A percentile compares a stretch with the other conserved stretches of the same genome.
These are phyloP conservation scores for Lamprotornis superbus DNA, from an alignment of 2,113 vertebrate genomes.

Conservation along the genomic window DNA sequence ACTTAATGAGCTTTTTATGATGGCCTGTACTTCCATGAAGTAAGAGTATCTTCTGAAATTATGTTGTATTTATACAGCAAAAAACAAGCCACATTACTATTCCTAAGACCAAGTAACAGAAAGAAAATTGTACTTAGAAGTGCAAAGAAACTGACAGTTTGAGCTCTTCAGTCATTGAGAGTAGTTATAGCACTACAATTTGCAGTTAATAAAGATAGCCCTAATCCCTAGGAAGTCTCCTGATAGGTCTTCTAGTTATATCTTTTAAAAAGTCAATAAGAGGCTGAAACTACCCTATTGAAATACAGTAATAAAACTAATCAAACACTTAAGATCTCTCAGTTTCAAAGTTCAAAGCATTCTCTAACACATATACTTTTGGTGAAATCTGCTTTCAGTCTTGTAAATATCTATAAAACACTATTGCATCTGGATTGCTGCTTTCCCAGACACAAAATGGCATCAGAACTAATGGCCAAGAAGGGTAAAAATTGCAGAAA, in stretches of 20 bases:
- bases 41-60: not conserved
- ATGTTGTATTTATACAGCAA: not conserved
- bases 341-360: not conserved
- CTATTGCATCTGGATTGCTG: not conserved
- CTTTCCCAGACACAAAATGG: not conserved
- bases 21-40: not conserved
- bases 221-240: conserved; percentile 1
- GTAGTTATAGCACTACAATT: not conserved
- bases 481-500: conserved; percentile 17
- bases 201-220: not conserved
- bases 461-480: not conserved
- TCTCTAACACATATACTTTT: not conserved
- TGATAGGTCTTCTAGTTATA: not conserved
- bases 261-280: not conserved
- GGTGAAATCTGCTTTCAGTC: conserved; percentile 7
- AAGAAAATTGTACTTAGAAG: not conserved
- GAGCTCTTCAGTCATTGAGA: not conserved
- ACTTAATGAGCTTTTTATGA: not conserved
- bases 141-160: not conserved
- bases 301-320: conserved; percentile 1
- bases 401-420: not conserved
- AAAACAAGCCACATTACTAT: not conserved
- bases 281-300: not conserved
- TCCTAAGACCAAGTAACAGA: not conserved
- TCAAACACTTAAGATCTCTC: not conserved